phyloP scores from a whole-genome alignment of 2,888 invertebrate species.

The Lydus trimaculatus region DNA sequence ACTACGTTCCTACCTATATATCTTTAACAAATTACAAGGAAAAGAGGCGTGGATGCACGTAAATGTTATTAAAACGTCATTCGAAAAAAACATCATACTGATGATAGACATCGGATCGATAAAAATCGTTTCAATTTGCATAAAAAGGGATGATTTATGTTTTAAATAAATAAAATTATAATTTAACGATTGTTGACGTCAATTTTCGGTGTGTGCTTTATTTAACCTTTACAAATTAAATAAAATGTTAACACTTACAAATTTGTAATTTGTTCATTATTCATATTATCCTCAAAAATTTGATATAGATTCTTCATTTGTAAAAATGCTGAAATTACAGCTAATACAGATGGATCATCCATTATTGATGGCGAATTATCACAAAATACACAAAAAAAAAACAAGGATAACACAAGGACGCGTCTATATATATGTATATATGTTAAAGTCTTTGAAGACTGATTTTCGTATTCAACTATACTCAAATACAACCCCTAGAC shows the following conservation, averaged over 20 bases:
- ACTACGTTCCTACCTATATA: not conserved
- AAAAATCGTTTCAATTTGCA: not conserved
- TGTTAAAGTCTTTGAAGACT: no score
- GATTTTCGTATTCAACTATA: not conserved
- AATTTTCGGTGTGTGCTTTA: no score
- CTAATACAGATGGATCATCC: not conserved
- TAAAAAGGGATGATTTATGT: not conserved
- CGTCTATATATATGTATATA: no score
- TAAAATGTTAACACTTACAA: not conserved
- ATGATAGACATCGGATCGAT: no score
- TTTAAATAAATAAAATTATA: no score
- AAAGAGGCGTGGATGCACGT: not conserved
- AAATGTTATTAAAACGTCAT: not conserved
- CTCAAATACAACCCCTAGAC: conserved; percentile 10
- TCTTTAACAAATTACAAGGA: not conserved
- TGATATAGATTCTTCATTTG: not conserved
- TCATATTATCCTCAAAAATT: not conserved
- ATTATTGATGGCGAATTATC: not conserved
- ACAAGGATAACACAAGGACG: not conserved
- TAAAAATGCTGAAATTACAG: not conserved
- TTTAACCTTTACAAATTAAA: not conserved
- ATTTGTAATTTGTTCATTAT: not conserved
- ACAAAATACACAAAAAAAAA: not conserved
- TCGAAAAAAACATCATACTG: not conserved
- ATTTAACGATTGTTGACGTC: not conserved